Evolutionary conservation across 2,113 vertebrate genomes (phyloP), one percentile per base, ranked within the genome.

Genomic region (Eptesicus fuscus): DNA sequence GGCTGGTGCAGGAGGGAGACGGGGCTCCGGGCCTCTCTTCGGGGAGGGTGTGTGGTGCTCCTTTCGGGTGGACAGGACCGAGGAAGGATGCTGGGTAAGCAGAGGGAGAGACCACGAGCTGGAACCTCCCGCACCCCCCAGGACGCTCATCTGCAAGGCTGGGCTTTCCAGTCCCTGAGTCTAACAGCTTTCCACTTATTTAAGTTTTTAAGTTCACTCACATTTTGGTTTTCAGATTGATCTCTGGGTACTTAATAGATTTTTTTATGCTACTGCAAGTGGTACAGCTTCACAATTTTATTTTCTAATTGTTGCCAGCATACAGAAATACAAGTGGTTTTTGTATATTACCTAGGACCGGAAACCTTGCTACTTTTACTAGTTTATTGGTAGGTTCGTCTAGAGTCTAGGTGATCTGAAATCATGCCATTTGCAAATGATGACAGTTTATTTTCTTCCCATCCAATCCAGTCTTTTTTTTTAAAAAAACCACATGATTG

Each of bases 241-340:
- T 53, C 42, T 42, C n/a, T 71, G 17, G 35, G 16, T 59, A 63
- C 35, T 18, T 61, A 23, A 32, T 70, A 32, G 32, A 18, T 37
- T 71, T 70, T 53, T 44, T 2, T 70, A 88, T 69, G 32, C 8
- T 63, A 56, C 35, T 56, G 8, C 61, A 84, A 92, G 53, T 63
- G 40, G n/a, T 44, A 37, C 12, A 25, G 23, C 69, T 79, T 93
- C n/a, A 40, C 40, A 59, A 25, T 59, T 67, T 69, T 30, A 18
- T 11, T 88, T 87, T 88, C 32, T 61, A 49, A 37, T n/a, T 63
- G 30, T 78, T 53, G 14, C 56, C n/a, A 47, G 44, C 14, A 18
- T 65, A n/a, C 35, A 65, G 85, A 93, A 65, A 90, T n/a, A 44
- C 18, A 78, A 47, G 30, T 42, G 35, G 49, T 70, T 88, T 91